Percentiles rank a stretch among this genome's conserved stretches.
These are phyloP conservation scores for Lasiurus cinereus DNA, from an alignment of 2,113 vertebrate species.

Conservation along the genomic window DNA sequence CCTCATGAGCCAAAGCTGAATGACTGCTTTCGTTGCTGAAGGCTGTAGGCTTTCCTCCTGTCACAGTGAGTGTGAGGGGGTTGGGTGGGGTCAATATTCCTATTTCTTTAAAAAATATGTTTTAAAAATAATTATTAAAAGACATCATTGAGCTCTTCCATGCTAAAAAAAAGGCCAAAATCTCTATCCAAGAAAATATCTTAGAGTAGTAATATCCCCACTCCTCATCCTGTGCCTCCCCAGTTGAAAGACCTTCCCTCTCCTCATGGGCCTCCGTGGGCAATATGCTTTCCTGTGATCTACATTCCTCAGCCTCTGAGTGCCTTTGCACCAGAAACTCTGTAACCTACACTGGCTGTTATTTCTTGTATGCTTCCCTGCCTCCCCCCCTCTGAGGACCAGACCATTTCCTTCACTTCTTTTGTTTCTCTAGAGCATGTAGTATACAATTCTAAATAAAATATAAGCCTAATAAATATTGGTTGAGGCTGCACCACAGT, in stretches of 20 bases:
- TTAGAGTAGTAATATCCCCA: neutral
- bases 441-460: constrained; percentile 66
- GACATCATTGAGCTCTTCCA: neutral
- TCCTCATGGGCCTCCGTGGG: neutral
- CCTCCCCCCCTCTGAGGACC: neutral
- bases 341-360: constrained; percentile 36
- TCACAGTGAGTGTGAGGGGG: neutral
- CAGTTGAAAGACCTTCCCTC: neutral
- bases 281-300: neutral
- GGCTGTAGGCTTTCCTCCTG: neutral
- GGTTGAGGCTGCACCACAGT: neutral
- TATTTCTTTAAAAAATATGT: neutral
- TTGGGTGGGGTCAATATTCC: neutral
- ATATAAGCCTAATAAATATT: constrained; percentile 70
- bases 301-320: neutral
- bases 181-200: neutral
- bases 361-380: neutral
- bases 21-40: fast-evolving
- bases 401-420: constrained; percentile 41
- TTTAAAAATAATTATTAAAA: neutral
- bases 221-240: neutral
- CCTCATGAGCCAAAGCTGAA: neutral
- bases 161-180: neutral
- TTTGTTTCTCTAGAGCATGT: constrained; percentile 40
- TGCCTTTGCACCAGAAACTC: neutral